Evolutionary conservation across 2,113 vertebrate genomes (phyloP).

Genomic region (Lutjanus erythropterus): DNA sequence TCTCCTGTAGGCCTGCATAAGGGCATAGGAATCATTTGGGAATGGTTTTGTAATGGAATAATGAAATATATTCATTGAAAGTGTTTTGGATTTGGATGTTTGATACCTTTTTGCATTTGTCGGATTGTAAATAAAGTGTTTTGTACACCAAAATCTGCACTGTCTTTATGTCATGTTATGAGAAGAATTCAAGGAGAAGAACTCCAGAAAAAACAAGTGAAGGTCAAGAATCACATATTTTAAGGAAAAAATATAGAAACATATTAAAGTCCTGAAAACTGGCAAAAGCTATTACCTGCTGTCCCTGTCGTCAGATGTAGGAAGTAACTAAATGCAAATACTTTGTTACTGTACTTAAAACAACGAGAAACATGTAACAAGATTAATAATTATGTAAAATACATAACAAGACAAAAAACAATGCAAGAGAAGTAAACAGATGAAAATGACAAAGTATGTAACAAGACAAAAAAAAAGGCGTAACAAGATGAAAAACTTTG

Average conservation of each 20-base stretch:
- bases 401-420: too few species aligned
- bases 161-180: background rate
- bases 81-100: slow-evolving; percentile 37
- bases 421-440: too few species aligned
- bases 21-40: slow-evolving; percentile 12
- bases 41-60: slow-evolving; percentile 44
- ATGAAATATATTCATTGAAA: slow-evolving; percentile 7
- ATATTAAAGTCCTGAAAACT: background rate
- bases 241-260: background rate
- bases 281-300: background rate
- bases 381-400: too few species aligned
- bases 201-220: background rate
- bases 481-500: too few species aligned
- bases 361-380: too few species aligned
- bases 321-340: too few species aligned
- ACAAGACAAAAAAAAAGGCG: too few species aligned
- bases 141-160: slow-evolving; percentile 32
- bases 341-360: too few species aligned
- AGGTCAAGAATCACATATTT: background rate
- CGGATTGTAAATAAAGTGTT: slow-evolving; percentile 61
- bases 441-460: too few species aligned
- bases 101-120: slow-evolving; percentile 48
- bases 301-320: too few species aligned
- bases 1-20: slow-evolving; percentile 9
- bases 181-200: too few species aligned